Conservation (phyloP, 1,140 invertebrate genomes). For the Propsilocerus akamusi region DNA sequence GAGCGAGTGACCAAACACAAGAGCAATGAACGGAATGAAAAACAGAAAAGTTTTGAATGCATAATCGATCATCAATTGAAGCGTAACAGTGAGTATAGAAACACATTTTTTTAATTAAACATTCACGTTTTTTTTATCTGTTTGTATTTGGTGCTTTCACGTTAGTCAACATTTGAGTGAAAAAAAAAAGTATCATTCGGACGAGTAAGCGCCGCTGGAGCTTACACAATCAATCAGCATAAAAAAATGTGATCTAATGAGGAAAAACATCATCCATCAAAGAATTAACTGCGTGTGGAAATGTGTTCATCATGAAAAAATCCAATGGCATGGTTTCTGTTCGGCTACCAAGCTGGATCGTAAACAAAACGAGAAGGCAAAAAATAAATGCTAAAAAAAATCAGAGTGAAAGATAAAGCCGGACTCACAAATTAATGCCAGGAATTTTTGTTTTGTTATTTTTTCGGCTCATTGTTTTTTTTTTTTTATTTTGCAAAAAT, state of each 20-base stretch:
- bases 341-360: background rate
- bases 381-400: background rate
- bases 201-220: too few species aligned
- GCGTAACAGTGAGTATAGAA: constrained; percentile 1
- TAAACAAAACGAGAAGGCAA: background rate
- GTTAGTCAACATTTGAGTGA: background rate
- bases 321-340: background rate
- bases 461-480: too few species aligned
- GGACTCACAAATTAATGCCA: constrained; percentile 1
- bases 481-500: too few species aligned
- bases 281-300: constrained; percentile 1
- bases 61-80: constrained; percentile 4
- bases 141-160: background rate
- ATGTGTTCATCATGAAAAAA: background rate
- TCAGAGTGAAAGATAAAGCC: background rate
- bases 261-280: constrained; percentile 3
- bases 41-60: background rate
- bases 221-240: background rate
- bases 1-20: too few species aligned
- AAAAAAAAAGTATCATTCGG: too few species aligned
- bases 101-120: constrained; percentile 4
- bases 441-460: background rate
- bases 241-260: constrained; percentile 4
- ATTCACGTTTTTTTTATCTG: background rate
- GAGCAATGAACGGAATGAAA: background rate